Conservation (phyloP, 2,113 vertebrate species). For the Perca fluviatilis region DNA sequence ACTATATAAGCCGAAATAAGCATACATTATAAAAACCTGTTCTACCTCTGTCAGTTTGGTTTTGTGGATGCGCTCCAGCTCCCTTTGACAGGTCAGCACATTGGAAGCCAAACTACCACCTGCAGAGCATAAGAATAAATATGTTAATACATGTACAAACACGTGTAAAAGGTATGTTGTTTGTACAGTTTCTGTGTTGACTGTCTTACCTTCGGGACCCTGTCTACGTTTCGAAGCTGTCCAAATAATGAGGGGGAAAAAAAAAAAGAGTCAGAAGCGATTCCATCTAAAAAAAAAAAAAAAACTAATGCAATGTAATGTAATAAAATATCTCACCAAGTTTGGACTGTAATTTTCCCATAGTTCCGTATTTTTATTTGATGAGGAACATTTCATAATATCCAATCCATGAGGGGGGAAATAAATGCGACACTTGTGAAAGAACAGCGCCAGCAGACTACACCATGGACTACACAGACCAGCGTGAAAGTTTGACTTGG, state of each 20-base stretch:
- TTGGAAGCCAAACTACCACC: conserved; percentile 67
- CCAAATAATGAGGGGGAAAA: conserved; percentile 6
- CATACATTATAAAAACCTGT: background rate
- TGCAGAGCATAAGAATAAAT: conserved; percentile 24
- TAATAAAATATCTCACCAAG: conserved; percentile 59
- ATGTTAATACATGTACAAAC: background rate
- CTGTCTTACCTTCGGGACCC: conserved; percentile 75
- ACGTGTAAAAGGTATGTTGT: background rate
- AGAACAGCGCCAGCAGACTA: background rate
- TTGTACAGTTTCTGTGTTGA: background rate
- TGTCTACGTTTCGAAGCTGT: conserved; percentile 74
- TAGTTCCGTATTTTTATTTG: conserved; percentile 18
- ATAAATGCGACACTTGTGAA: background rate
- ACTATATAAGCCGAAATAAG: background rate
- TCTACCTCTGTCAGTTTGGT: conserved; percentile 57
- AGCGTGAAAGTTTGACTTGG: background rate
- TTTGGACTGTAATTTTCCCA: conserved; percentile 80
- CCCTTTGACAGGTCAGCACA: conserved; percentile 55
- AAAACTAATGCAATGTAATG: too few species aligned
- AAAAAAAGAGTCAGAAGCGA: background rate
- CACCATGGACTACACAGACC: background rate
- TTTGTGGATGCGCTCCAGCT: conserved; percentile 43
- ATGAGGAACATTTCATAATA: conserved; percentile 18
- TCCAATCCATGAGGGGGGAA: background rate
- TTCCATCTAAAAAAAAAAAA: background rate